These are phyloP conservation scores for Teleiodes luculella DNA, from an alignment of 2,888 invertebrate genomes.

Conservation along the genomic window DNA sequence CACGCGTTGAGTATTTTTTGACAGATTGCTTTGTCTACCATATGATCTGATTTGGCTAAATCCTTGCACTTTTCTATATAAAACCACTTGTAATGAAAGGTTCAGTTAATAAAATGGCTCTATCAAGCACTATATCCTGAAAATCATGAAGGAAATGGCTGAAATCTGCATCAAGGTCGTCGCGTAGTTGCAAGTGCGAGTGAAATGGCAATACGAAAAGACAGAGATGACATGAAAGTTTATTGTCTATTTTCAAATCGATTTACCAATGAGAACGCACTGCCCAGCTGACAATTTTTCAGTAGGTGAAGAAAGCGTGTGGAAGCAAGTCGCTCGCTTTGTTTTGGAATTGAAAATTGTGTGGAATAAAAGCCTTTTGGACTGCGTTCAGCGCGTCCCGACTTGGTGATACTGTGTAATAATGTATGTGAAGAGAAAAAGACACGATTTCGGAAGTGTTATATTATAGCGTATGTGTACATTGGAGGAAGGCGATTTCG, in stretches of 20 bases:
- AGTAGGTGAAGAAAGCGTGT: constrained; percentile 61
- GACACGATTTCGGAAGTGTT: constrained; percentile 72
- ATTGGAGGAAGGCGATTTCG: constrained; percentile 61
- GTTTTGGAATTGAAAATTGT: constrained; percentile 35
- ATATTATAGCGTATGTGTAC: constrained; percentile 76
- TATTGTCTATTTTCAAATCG: constrained; percentile 63
- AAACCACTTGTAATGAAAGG: constrained; percentile 22
- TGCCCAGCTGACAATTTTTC: constrained; percentile 67
- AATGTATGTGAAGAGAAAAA: constrained; percentile 78
- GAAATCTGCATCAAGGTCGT: constrained; percentile 51
- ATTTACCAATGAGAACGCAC: constrained; percentile 71
- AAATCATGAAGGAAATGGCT: constrained; percentile 8
- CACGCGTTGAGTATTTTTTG: constrained; percentile 50
- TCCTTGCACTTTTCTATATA: constrained; percentile 12
- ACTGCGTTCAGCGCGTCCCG: constrained; percentile 65
- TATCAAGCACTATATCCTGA: neutral
- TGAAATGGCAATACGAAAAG: constrained; percentile 37
- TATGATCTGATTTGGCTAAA: constrained; percentile 52
- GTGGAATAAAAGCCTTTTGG: constrained; percentile 58
- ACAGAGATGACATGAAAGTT: constrained; percentile 45
- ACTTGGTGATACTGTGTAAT: constrained; percentile 70
- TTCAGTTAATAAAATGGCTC: constrained; percentile 21
- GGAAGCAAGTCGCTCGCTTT: constrained; percentile 51
- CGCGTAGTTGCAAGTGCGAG: constrained; percentile 37
- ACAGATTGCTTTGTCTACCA: constrained; percentile 68